Conservation (phyloP, 2,888 invertebrate genomes). For the Ptychoptera contaminata region DNA sequence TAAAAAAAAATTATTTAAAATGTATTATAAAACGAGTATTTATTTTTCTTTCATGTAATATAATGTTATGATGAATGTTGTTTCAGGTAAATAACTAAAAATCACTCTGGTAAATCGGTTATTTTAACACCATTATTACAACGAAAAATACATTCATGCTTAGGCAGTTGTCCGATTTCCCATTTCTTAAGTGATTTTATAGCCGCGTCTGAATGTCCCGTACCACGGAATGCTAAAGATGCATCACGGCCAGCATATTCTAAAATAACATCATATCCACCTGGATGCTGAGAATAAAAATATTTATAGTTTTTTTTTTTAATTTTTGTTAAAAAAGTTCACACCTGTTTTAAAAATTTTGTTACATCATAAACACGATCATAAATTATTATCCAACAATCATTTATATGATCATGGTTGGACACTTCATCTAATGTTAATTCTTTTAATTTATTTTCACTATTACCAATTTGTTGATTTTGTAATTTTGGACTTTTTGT, state of each 20-base stretch:
- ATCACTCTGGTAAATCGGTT: constrained; percentile 19
- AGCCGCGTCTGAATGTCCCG: constrained; percentile 58
- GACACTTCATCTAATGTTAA: constrained; percentile 61
- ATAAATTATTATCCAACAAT: constrained; percentile 79
- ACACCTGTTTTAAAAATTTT: constrained; percentile 52
- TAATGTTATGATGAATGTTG: no score
- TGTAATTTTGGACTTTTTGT: constrained; percentile 2
- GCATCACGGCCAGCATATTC: constrained; percentile 79
- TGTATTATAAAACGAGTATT: no score
- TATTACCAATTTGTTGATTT: constrained; percentile 4
- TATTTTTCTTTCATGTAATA: no score
- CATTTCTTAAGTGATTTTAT: constrained; percentile 48
- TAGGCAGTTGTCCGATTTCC: constrained; percentile 59
- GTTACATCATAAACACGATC: constrained; percentile 76
- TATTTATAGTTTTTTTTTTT: constrained; percentile 1
- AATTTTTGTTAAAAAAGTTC: constrained; percentile 3
- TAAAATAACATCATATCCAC: constrained; percentile 63
- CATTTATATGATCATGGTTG: constrained; percentile 50
- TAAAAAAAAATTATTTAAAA: no score
- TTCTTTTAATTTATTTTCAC: constrained; percentile 15
- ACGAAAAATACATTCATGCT: constrained; percentile 56
- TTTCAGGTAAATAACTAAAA: no score
- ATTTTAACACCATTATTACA: constrained; percentile 16
- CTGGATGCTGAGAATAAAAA: constrained; percentile 51
- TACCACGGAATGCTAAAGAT: constrained; percentile 63